Conservation (phyloP, 2,113 vertebrate genomes). For the Eurypyga helias region DNA sequence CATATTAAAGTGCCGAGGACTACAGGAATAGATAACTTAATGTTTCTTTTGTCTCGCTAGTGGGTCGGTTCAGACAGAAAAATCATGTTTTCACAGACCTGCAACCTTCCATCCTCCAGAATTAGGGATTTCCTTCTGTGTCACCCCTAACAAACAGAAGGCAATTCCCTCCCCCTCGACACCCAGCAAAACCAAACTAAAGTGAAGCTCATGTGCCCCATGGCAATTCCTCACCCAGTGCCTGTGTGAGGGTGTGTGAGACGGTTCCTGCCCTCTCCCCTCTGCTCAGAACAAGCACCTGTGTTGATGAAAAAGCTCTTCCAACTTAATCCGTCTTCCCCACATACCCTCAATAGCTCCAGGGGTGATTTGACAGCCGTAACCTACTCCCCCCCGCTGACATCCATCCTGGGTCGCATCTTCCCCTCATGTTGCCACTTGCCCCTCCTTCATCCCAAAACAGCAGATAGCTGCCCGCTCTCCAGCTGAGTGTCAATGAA, state of each 20-base stretch:
- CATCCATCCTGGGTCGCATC: rapidly evolving
- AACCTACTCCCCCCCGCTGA: neutral
- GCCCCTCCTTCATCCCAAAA: rapidly evolving
- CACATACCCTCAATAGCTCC: neutral
- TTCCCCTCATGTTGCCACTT: neutral
- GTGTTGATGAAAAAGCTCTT: neutral
- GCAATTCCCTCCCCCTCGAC: neutral
- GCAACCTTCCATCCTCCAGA: neutral
- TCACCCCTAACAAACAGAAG: neutral
- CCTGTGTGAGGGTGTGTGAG: neutral
- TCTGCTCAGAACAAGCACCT: neutral
- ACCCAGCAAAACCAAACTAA: neutral
- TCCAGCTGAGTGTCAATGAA: neutral
- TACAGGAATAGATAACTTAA: constrained; percentile 45
- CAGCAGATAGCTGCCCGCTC: neutral
- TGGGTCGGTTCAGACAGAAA: constrained; percentile 17
- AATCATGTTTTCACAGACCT: neutral
- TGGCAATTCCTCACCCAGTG: neutral
- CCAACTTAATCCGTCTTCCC: neutral
- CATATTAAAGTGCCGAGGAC: constrained; percentile 41
- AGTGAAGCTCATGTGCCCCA: neutral
- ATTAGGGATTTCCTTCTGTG: neutral
- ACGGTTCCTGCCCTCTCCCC: neutral
- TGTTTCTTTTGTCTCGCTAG: constrained; percentile 50
- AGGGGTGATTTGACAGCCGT: neutral